phyloP scores from a whole-genome alignment of 2,113 vertebrate genomes.

The Xenopus tropicalis region DNA sequence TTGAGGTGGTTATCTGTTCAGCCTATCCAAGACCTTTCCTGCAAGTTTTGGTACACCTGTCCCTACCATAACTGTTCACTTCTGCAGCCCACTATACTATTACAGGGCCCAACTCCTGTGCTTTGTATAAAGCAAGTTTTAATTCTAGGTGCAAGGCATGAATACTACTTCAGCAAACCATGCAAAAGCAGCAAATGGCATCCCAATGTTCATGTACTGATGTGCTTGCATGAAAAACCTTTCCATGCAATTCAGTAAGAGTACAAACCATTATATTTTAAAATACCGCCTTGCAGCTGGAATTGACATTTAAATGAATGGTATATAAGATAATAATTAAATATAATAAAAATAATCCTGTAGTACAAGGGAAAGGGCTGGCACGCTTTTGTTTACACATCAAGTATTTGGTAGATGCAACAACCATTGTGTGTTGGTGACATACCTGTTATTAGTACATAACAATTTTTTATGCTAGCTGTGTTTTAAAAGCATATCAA shows the following conservation, averaged over 20 bases:
- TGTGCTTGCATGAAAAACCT: neutral
- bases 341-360: slow-evolving; percentile 36
- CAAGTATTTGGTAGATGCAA: slow-evolving; percentile 33
- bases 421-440: slow-evolving; percentile 31
- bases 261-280: slow-evolving; percentile 29
- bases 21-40: too few species aligned
- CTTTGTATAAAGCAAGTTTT: too few species aligned
- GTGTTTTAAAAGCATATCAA: slow-evolving; percentile 38
- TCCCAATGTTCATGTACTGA: neutral
- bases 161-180: too few species aligned
- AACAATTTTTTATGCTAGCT: slow-evolving; percentile 44
- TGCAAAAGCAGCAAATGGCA: too few species aligned
- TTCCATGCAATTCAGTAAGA: slow-evolving; percentile 10
- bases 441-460: slow-evolving; percentile 42
- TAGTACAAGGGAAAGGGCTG: neutral
- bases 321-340: slow-evolving; percentile 35
- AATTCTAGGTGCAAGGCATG: too few species aligned
- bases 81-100: too few species aligned
- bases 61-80: too few species aligned
- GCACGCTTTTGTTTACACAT: slow-evolving; percentile 31
- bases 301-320: slow-evolving; percentile 37
- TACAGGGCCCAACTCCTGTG: too few species aligned
- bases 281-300: slow-evolving; percentile 33
- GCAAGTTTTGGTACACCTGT: too few species aligned
- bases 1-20: too few species aligned